Conservation (phyloP, 2,888 invertebrate species). For the Drosophila kanekoi region DNA sequence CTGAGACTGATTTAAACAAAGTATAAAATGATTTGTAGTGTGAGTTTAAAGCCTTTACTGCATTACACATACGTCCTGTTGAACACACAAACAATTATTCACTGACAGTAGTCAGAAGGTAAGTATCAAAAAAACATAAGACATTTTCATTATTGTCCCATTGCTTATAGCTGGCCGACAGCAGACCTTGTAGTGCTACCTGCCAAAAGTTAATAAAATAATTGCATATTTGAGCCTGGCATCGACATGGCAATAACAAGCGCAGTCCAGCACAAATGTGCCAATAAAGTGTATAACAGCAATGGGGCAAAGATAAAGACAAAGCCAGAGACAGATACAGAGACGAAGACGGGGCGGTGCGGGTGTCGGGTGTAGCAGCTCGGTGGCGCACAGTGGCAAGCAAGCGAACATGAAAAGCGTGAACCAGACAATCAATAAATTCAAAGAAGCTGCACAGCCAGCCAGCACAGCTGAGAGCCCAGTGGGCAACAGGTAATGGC, state of each 20-base stretch:
- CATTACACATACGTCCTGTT: constrained; percentile 37
- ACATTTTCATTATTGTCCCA: constrained; percentile 23
- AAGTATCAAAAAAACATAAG: constrained; percentile 18
- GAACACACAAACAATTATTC: neutral
- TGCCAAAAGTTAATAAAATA: constrained; percentile 57
- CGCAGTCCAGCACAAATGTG: constrained; percentile 40
- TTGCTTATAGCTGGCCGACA: constrained; percentile 26
- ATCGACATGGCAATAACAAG: constrained; percentile 31
- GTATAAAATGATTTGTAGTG: too few species aligned
- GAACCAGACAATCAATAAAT: constrained; percentile 67
- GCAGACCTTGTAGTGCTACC: neutral
- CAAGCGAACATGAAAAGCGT: constrained; percentile 68
- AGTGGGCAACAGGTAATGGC: constrained; percentile 66
- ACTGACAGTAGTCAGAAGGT: neutral
- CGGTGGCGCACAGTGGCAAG: constrained; percentile 10
- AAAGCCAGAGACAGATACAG: neutral
- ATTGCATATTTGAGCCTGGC: constrained; percentile 42
- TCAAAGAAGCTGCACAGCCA: constrained; percentile 6
- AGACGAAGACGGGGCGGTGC: constrained; percentile 2
- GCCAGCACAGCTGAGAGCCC: constrained; percentile 13
- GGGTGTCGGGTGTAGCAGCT: neutral
- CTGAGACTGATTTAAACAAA: too few species aligned
- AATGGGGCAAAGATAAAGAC: constrained; percentile 6
- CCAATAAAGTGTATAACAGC: constrained; percentile 31
- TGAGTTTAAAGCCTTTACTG: neutral